A percentile compares a stretch with the other conserved stretches of the same genome.
Evolutionary conservation across 2,888 invertebrate genomes (phyloP).

Genomic region (Byasa hedistus): DNA sequence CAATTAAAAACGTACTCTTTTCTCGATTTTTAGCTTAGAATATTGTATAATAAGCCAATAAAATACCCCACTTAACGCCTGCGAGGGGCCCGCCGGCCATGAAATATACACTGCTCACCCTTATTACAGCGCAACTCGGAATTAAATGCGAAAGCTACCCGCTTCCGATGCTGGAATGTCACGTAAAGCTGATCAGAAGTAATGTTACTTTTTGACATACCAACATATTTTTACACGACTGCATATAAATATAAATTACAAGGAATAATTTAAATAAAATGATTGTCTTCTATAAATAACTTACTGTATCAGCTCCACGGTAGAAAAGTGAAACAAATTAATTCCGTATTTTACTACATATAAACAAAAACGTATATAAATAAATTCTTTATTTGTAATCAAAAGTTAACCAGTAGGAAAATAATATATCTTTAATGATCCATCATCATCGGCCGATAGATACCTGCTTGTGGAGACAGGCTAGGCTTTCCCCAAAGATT

Average conservation of each 20-base stretch:
- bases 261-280: no score
- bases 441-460: background rate
- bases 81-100: conserved; percentile 60
- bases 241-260: no score
- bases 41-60: conserved; percentile 80
- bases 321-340: no score
- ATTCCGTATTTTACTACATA: no score
- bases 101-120: conserved; percentile 76
- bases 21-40: conserved; percentile 80
- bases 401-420: no score
- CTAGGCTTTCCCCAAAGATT: background rate
- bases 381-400: no score
- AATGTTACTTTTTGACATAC: background rate
- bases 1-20: conserved; percentile 80
- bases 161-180: conserved; percentile 34
- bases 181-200: conserved; percentile 17
- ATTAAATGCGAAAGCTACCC: conserved; percentile 70
- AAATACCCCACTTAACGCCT: conserved; percentile 78
- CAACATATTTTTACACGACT: no score
- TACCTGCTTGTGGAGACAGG: background rate
- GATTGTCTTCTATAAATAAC: no score
- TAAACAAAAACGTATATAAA: no score
- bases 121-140: conserved; percentile 70
- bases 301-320: no score
- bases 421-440: background rate